Evolutionary conservation across 1,140 invertebrate genomes (phyloP), one percentile per base, ranked within the genome.

Genomic region (Cydia strobilella): DNA sequence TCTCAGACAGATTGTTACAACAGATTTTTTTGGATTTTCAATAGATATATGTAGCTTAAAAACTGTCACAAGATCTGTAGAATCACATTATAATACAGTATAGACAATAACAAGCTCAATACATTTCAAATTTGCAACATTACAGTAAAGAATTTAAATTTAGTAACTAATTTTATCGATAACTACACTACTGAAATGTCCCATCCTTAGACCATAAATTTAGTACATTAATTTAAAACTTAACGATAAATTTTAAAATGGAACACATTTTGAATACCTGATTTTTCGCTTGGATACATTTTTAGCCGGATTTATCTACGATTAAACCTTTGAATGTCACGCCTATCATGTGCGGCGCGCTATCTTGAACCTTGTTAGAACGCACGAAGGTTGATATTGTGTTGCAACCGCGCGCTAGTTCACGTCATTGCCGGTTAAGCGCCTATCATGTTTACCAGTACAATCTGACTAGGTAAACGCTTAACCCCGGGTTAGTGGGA

Each of bases 161-260:
- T 63, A 25, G 59, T 25, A 63, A 65, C 13, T 65, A n/a, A 31
- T 31, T 31, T 65, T 65, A 65, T 65, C 63, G 63, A 65, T 65
- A 65, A 27, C 31, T 69, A 18, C 13, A 69, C 13, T 69, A 69
- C 65, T 39, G 65, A 69, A 35, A 69, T 69, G 31, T 35, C n/a
- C 27, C 65, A 35, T 69, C 35, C 65, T 35, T 69, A 69, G 65
- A 39, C 65, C 65, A 35, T 39, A 31, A 18, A 18, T 69, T 66
- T 69, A 35, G 25, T 69, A 65, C 23, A 39, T 69, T 69, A 9
- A 13, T 63, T 25, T 63, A 69, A 69, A 69, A 69, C 27, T 69
- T 69, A 69, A 69, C 65, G 65, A 69, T 69, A 69, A 18, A 39
- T 65, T 69, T 39, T 39, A 69, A 69, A 35, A 69, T 69, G n/a